Evolutionary conservation across 2,113 vertebrate species (phyloP).

Genomic region (Nothocercus nigrocapillus): DNA sequence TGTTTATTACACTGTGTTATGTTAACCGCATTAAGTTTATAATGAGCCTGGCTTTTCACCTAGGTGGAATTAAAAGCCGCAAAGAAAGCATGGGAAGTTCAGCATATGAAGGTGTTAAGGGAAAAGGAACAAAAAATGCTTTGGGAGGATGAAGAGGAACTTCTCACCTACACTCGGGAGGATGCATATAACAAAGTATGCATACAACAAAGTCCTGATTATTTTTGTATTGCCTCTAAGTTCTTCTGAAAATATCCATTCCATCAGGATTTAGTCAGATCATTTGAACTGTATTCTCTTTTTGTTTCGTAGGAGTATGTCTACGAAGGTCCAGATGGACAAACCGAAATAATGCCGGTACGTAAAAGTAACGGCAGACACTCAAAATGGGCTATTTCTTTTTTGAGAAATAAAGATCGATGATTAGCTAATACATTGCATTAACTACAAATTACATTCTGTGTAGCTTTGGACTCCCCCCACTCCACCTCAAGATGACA

Average conservation of each 20-base stretch:
- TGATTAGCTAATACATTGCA: not conserved
- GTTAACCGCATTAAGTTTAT: not conserved
- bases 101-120: conserved; percentile 84
- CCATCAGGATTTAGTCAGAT: not conserved
- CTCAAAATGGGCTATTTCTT: not conserved
- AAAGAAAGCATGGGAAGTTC: conserved; percentile 87
- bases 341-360: conserved; percentile 93
- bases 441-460: not conserved
- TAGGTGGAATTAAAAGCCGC: conserved; percentile 81
- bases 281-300: not conserved
- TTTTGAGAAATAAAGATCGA: not conserved
- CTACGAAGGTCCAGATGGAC: conserved; percentile 87
- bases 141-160: conserved; percentile 87
- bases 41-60: not conserved
- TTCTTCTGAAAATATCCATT: not conserved
- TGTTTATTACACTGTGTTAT: not conserved
- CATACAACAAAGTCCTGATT: not conserved
- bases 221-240: not conserved
- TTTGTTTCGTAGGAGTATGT: conserved; percentile 85
- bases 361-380: conserved; percentile 25
- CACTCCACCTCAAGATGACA: conserved; percentile 93
- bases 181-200: conserved; percentile 93
- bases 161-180: conserved; percentile 92
- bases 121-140: conserved; percentile 81
- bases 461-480: conserved; percentile 92